phyloP scores from a whole-genome alignment of 2,888 invertebrate species.

The Pyrocoelia pectoralis region DNA sequence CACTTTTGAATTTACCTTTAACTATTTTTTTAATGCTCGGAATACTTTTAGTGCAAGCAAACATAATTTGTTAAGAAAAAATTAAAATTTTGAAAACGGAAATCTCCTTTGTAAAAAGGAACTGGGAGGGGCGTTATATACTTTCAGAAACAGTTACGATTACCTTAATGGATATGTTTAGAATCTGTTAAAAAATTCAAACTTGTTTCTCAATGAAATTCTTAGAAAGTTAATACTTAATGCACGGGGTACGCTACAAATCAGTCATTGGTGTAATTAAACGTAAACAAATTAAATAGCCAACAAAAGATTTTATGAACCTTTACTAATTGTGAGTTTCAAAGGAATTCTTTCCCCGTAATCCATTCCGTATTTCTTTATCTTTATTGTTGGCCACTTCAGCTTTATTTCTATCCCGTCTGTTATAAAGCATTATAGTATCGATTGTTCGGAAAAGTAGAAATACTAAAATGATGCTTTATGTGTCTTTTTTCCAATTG shows the following conservation, averaged over 20 bases:
- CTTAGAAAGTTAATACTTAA: slow-evolving; percentile 9
- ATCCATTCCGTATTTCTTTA: slow-evolving; percentile 5
- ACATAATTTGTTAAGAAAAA: background rate
- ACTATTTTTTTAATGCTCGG: too few species aligned
- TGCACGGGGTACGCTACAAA: slow-evolving; percentile 28
- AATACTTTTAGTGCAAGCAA: too few species aligned
- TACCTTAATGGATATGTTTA: background rate
- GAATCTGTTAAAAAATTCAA: background rate
- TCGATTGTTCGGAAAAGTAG: too few species aligned
- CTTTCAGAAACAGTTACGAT: background rate
- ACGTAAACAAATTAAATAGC: slow-evolving; percentile 33
- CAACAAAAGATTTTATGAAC: slow-evolving; percentile 35
- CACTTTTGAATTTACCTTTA: background rate
- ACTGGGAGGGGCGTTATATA: background rate
- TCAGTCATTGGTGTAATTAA: slow-evolving; percentile 35
- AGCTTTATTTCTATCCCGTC: background rate
- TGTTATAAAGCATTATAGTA: background rate
- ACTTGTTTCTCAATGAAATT: background rate
- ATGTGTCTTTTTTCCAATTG: too few species aligned
- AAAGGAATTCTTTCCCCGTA: slow-evolving; percentile 30
- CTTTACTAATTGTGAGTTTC: slow-evolving; percentile 31
- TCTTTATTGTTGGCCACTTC: background rate
- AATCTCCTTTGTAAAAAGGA: background rate
- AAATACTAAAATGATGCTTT: too few species aligned
- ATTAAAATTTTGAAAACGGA: background rate